Conservation (phyloP, 2,797 vertebrate species). For the Pteronotus mesoamericanus region DNA sequence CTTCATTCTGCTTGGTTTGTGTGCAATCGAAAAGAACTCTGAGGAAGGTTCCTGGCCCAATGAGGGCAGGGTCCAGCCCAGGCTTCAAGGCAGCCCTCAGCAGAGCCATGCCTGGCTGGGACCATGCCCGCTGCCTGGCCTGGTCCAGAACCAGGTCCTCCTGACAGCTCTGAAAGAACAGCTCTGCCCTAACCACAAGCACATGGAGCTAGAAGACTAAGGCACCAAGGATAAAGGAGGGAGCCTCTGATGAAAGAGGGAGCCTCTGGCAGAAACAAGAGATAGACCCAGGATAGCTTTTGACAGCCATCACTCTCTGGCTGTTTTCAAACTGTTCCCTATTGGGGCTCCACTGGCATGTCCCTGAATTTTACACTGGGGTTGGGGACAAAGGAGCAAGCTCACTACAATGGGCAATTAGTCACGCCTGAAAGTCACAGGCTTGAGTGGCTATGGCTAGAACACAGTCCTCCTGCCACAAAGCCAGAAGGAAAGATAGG, state of each 20-base stretch:
- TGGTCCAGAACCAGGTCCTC: neutral
- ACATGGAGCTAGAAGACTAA: neutral
- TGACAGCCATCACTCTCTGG: neutral
- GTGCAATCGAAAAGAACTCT: neutral
- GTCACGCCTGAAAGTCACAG: neutral
- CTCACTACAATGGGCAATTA: fast-evolving
- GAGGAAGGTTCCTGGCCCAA: neutral
- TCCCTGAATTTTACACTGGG: neutral
- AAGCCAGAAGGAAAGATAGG: neutral
- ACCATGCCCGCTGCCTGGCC: neutral
- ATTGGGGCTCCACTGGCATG: neutral
- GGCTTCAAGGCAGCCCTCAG: neutral
- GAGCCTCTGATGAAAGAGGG: neutral
- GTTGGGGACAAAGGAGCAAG: neutral
- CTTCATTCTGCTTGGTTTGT: neutral
- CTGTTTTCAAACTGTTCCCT: neutral
- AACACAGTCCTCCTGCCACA: neutral
- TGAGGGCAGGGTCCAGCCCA: neutral
- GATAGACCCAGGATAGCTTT: neutral
- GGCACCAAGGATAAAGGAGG: neutral
- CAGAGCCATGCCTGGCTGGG: neutral
- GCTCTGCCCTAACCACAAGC: neutral
- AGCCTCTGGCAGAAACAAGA: neutral
- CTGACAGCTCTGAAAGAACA: neutral
- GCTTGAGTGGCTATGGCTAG: no score